Evolutionary conservation across 2,888 invertebrate species (phyloP).

Genomic region (Nomada ferruginata): DNA sequence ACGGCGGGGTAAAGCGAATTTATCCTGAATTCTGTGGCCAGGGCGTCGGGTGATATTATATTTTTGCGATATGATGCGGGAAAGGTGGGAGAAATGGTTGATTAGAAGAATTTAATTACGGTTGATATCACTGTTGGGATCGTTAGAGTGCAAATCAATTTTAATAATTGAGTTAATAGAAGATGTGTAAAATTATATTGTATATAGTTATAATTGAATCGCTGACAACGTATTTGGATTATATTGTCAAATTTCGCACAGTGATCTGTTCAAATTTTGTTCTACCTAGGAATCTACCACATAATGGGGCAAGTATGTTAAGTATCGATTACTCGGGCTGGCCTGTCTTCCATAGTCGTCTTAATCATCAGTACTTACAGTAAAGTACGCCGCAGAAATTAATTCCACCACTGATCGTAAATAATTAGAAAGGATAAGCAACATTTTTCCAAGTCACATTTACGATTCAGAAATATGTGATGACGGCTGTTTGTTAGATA

Average conservation of each 20-base stretch:
- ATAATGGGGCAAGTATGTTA: conserved; percentile 3
- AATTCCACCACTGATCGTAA: neutral
- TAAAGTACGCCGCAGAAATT: conserved; percentile 33
- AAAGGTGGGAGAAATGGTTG: no score
- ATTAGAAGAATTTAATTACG: no score
- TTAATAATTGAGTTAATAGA: no score
- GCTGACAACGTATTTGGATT: no score
- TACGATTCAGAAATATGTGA: conserved; percentile 1
- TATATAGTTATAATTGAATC: no score
- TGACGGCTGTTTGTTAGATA: neutral
- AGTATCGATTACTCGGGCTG: conserved; percentile 11
- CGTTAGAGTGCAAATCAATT: no score
- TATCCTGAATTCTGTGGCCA: no score
- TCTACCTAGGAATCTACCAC: neutral
- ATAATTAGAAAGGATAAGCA: neutral
- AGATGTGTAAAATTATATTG: no score
- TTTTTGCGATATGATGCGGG: no score
- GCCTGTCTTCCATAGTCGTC: neutral
- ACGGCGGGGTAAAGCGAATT: no score
- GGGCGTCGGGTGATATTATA: no score
- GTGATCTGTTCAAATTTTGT: neutral
- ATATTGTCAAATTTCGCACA: neutral
- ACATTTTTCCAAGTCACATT: neutral
- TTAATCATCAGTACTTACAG: neutral
- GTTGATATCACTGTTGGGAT: no score